Conservation (phyloP, 2,888 invertebrate genomes). For the Serrognathus titanus region DNA sequence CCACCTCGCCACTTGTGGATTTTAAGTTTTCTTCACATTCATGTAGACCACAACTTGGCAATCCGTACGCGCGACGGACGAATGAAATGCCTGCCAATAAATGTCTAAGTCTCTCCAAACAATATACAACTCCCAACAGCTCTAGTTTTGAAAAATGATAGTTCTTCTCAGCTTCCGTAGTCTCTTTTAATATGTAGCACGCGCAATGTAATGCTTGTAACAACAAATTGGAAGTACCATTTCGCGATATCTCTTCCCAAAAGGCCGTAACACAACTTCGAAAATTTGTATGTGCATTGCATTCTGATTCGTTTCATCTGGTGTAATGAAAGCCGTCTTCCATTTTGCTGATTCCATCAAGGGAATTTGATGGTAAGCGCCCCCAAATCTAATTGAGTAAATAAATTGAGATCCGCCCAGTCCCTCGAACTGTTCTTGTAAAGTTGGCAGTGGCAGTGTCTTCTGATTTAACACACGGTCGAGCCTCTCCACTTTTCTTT, state of each 20-base stretch:
- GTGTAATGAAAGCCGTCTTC: constrained; percentile 2
- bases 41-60: constrained; percentile 28
- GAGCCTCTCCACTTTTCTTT: constrained; percentile 19
- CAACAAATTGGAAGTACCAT: constrained; percentile 23
- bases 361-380: constrained; percentile 6
- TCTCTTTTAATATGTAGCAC: too few species aligned
- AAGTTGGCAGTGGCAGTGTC: constrained; percentile 19
- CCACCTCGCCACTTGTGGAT: constrained; percentile 30
- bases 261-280: not conserved
- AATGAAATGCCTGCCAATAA: constrained; percentile 18
- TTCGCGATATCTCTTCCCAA: not conserved
- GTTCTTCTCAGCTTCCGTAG: too few species aligned
- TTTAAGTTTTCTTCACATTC: constrained; percentile 23
- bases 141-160: constrained; percentile 31
- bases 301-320: not conserved
- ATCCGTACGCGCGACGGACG: constrained; percentile 31
- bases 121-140: constrained; percentile 28
- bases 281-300: too few species aligned
- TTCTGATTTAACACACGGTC: constrained; percentile 21
- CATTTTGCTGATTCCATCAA: not conserved
- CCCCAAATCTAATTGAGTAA: constrained; percentile 10
- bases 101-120: not conserved
- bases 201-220: constrained; percentile 22
- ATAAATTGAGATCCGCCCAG: constrained; percentile 19
- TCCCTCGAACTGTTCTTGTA: constrained; percentile 22